These are phyloP conservation scores for Epizoanthus scotinus DNA, from an alignment of 92 coral and sea anemone genomes.

Conservation along the genomic window DNA sequence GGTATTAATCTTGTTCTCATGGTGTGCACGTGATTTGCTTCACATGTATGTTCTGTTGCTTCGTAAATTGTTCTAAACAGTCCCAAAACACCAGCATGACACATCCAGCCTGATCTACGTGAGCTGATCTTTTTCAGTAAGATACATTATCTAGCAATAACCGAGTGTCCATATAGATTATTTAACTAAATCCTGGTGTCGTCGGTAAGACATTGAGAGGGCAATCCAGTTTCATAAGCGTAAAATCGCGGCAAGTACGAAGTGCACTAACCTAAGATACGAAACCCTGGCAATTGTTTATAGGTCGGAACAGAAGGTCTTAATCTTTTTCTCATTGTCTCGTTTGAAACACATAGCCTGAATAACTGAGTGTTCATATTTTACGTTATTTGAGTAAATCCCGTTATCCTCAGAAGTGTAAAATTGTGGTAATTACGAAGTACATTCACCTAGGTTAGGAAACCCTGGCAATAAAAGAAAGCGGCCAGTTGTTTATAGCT, in stretches of 20 bases:
- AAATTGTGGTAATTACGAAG: slow-evolving; percentile 41
- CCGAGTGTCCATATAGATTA: slow-evolving; percentile 52
- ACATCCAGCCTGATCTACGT: slow-evolving; percentile 43
- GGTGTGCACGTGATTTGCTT: slow-evolving; percentile 32
- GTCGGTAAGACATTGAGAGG: slow-evolving; percentile 45
- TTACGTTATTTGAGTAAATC: slow-evolving; percentile 31
- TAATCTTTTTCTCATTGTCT: too few species aligned
- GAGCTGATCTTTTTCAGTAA: slow-evolving; percentile 40
- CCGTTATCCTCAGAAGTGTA: slow-evolving; percentile 42
- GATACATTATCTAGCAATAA: slow-evolving; percentile 9
- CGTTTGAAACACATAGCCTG: too few species aligned
- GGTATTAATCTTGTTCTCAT: too few species aligned
- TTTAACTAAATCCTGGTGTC: slow-evolving; percentile 30
- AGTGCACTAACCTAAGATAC: slow-evolving; percentile 40
- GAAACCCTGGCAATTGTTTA: slow-evolving; percentile 50
- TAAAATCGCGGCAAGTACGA: slow-evolving; percentile 45
- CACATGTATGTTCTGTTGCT: slow-evolving; percentile 37
- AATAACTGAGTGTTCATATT: slow-evolving; percentile 48
- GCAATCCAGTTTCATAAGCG: slow-evolving; percentile 40
- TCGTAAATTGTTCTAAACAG: slow-evolving; percentile 30
- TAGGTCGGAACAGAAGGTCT: too few species aligned
- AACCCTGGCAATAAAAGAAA: slow-evolving; percentile 46
- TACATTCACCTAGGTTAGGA: slow-evolving; percentile 44
- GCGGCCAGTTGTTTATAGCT: too few species aligned
- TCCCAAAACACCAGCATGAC: slow-evolving; percentile 41